These are phyloP conservation scores for Neolamprologus modestus DNA, from an alignment of 2,113 vertebrate species.

Conservation along the genomic window DNA sequence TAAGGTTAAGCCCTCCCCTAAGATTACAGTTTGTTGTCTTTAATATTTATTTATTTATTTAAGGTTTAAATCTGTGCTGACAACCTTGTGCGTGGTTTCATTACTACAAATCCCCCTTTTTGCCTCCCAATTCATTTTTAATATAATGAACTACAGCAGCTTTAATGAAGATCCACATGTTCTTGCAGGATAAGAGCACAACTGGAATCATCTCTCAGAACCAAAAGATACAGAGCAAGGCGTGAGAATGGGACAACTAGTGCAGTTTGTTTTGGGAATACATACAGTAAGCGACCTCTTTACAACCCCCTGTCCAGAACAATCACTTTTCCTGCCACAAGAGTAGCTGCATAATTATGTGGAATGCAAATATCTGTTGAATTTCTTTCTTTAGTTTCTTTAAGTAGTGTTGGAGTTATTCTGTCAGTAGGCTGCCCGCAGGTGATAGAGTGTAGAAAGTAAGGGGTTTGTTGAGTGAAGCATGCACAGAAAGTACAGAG, in stretches of 20 bases:
- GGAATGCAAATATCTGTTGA: conserved; percentile 18
- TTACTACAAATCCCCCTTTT: background rate
- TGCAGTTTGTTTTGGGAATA: conserved; percentile 9
- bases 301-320: conserved; percentile 5
- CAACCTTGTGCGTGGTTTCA: background rate
- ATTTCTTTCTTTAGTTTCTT: background rate
- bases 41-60: background rate
- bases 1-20: background rate
- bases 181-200: background rate
- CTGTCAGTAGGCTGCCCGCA: conserved; percentile 8
- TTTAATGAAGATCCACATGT: background rate
- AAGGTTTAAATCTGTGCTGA: background rate
- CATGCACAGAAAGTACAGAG: background rate
- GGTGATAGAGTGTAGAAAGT: conserved; percentile 1
- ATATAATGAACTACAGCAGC: background rate
- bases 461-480: conserved; percentile 11
- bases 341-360: conserved; percentile 40
- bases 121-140: background rate
- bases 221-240: background rate
- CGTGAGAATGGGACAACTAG: background rate
- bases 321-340: conserved; percentile 42
- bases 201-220: background rate
- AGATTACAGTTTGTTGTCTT: background rate
- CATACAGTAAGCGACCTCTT: conserved; percentile 10
- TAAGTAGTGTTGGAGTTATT: conserved; percentile 1